A percentile compares a stretch with the other conserved stretches of the same genome.
Conservation (phyloP, 1,140 invertebrate species). For the Phymastichus coffea region DNA sequence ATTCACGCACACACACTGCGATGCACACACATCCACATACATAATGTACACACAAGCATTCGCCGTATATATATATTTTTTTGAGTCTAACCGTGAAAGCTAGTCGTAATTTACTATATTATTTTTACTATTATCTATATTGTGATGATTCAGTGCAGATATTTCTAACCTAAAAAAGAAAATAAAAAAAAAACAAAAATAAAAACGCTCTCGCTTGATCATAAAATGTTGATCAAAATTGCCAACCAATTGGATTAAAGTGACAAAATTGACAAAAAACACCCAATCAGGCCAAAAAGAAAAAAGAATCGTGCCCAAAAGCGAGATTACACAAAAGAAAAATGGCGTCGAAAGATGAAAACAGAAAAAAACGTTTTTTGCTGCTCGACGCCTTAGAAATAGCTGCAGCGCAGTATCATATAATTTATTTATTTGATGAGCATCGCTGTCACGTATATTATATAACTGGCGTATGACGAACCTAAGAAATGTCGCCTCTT, state of each 20-base stretch:
- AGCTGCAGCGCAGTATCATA: slow-evolving; percentile 50
- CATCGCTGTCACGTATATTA: slow-evolving; percentile 35
- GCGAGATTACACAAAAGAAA: slow-evolving; percentile 34
- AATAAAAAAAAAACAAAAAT: slow-evolving; percentile 8
- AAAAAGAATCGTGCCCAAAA: no score
- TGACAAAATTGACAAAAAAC: slow-evolving; percentile 25
- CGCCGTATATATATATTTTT: no score
- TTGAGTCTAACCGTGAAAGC: no score
- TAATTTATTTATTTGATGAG: slow-evolving; percentile 30
- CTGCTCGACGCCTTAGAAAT: slow-evolving; percentile 48
- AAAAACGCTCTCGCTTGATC: background rate
- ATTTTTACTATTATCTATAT: no score
- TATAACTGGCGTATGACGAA: slow-evolving; percentile 39
- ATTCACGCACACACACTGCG: no score
- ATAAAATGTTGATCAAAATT: background rate
- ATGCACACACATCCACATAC: no score
- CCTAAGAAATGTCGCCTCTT: slow-evolving; percentile 37
- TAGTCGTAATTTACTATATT: slow-evolving; percentile 23
- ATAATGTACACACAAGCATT: no score
- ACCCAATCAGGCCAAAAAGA: slow-evolving; percentile 38
- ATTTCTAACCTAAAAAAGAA: slow-evolving; percentile 45
- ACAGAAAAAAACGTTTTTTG: no score
- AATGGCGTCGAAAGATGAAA: no score
- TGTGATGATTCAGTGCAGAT: slow-evolving; percentile 44
- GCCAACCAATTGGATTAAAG: slow-evolving; percentile 11